phyloP scores from a whole-genome alignment of 2,797 vertebrate genomes.

The Gila robusta region DNA sequence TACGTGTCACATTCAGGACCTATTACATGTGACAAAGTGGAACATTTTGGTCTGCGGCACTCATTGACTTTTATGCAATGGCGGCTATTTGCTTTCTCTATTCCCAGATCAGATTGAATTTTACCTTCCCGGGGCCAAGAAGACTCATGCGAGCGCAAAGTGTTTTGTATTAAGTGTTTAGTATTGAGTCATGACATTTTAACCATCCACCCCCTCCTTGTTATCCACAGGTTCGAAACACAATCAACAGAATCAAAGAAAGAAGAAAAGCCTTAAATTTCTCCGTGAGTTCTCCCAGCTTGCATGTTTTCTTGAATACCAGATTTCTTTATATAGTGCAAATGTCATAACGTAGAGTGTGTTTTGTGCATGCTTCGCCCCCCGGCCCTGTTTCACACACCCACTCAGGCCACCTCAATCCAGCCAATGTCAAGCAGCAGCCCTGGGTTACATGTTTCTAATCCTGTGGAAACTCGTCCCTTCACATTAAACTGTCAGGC shows the following conservation, averaged over 20 bases:
- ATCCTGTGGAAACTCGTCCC: slow-evolving; percentile 91
- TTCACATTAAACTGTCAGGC: slow-evolving; percentile 97
- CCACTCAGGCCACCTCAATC: slow-evolving; percentile 79
- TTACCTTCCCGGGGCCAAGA: slow-evolving; percentile 23
- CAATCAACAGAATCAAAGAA: slow-evolving; percentile 84
- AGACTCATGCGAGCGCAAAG: slow-evolving; percentile 27
- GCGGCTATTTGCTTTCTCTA: slow-evolving; percentile 48
- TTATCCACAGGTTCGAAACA: slow-evolving; percentile 79
- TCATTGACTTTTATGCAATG: slow-evolving; percentile 43
- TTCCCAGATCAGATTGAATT: slow-evolving; percentile 40
- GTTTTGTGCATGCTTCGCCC: slow-evolving; percentile 11
- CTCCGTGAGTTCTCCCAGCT: slow-evolving; percentile 73
- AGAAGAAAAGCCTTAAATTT: slow-evolving; percentile 84
- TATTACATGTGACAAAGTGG: slow-evolving; percentile 74
- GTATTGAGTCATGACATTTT: slow-evolving; percentile 45
- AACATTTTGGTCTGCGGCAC: slow-evolving; percentile 61
- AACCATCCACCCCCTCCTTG: slow-evolving; percentile 29
- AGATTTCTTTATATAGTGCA: not conserved
- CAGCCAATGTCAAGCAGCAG: slow-evolving; percentile 79
- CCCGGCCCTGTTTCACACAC: slow-evolving; percentile 20
- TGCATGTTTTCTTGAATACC: slow-evolving; percentile 40
- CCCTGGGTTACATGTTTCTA: slow-evolving; percentile 91
- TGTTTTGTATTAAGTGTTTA: slow-evolving; percentile 39
- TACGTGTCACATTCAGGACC: slow-evolving; percentile 83
- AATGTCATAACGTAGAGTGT: not conserved